A percentile compares a stretch with the other conserved stretches of the same genome.
Evolutionary conservation across 2,113 vertebrate genomes (phyloP).

Genomic region (Heliornis fulica): DNA sequence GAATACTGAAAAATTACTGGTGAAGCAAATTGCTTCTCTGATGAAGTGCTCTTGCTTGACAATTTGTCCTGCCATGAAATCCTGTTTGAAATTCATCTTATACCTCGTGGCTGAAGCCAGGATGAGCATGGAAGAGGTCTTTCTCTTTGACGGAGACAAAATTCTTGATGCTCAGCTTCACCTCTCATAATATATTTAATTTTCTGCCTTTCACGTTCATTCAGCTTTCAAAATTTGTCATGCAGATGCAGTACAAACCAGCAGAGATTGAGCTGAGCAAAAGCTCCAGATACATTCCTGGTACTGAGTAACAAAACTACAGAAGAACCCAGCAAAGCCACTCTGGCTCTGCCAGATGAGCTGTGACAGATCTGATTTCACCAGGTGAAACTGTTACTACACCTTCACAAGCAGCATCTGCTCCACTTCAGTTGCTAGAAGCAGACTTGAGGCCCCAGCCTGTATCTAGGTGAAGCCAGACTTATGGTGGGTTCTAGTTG

Average conservation of each 20-base stretch:
- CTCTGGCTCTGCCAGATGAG: not conserved
- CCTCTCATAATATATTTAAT: not conserved
- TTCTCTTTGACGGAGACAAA: not conserved
- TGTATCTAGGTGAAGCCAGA: not conserved
- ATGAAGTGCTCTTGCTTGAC: not conserved
- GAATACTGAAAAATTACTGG: slow-evolving; percentile 4
- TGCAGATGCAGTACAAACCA: not conserved
- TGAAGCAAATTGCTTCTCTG: slow-evolving; percentile 31
- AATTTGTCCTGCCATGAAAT: not conserved
- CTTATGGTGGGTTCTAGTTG: not conserved
- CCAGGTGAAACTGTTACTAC: not conserved
- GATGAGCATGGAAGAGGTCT: not conserved
- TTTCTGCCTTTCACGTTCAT: slow-evolving; percentile 30
- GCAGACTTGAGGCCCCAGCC: not conserved
- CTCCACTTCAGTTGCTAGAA: not conserved
- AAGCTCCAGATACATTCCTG: not conserved
- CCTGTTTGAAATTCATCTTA: not conserved
- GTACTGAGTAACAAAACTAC: not conserved
- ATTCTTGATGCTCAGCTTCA: slow-evolving; percentile 14
- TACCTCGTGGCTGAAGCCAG: not conserved
- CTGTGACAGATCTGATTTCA: not conserved
- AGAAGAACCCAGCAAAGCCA: not conserved
- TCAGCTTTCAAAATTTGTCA: not conserved
- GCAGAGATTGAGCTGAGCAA: not conserved
- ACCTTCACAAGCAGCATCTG: not conserved